A percentile compares a stretch with the other conserved stretches of the same genome.
Evolutionary conservation across 2,797 vertebrate genomes (phyloP).

Genomic region (Cossypha niveicapilla): DNA sequence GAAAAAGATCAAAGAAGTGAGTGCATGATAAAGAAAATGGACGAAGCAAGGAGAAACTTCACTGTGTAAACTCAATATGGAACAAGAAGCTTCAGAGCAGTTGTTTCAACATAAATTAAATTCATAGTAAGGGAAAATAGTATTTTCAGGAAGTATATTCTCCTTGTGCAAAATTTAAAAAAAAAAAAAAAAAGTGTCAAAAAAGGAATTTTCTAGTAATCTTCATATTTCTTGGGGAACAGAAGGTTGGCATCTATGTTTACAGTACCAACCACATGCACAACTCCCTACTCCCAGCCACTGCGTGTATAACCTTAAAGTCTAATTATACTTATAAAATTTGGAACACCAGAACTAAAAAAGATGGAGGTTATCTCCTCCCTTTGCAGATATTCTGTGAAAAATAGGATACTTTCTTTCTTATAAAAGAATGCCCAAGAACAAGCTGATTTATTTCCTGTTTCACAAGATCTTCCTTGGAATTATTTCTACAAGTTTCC

Average conservation of each 20-base stretch:
- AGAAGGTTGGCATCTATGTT: background rate
- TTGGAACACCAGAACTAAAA: background rate
- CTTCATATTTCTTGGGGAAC: background rate
- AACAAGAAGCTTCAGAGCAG: conserved; percentile 4
- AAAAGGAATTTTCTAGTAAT: background rate
- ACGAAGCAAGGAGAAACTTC: conserved; percentile 60
- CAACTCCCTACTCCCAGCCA: background rate
- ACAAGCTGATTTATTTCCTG: background rate
- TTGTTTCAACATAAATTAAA: conserved; percentile 3
- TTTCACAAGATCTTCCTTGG: background rate
- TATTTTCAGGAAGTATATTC: conserved; percentile 12
- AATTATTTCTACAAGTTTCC: conserved; percentile 68
- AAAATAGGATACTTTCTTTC: background rate
- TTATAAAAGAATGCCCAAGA: background rate
- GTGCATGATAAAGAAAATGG: conserved; percentile 47
- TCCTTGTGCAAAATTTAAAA: background rate
- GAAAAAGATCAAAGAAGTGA: conserved; percentile 64
- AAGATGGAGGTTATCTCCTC: background rate
- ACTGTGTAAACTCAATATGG: conserved; percentile 5
- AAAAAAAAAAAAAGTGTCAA: background rate
- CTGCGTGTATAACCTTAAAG: background rate
- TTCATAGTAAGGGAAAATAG: background rate
- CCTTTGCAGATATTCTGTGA: background rate
- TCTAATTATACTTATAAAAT: background rate
- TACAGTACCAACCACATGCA: background rate